Conservation (phyloP, 1,140 invertebrate species). For the Drosophila setifemur region DNA sequence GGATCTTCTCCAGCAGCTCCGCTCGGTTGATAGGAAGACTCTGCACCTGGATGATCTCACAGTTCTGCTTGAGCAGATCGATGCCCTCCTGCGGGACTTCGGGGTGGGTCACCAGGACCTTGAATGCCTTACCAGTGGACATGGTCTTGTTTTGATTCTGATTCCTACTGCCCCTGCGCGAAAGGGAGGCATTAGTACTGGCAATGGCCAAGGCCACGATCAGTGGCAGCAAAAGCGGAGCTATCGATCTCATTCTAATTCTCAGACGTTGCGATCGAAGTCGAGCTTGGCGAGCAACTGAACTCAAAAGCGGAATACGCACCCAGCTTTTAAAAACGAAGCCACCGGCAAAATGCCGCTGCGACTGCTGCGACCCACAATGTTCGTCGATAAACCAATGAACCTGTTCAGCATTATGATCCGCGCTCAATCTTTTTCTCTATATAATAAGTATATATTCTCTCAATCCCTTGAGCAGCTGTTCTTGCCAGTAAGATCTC, state of each 20-base stretch:
- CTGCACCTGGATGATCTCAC: constrained; percentile 60
- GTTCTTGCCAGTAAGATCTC: constrained; percentile 4
- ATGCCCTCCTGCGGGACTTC: constrained; percentile 80
- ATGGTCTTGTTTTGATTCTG: constrained; percentile 42
- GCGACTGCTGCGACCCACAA: constrained; percentile 15
- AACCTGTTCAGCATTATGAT: constrained; percentile 64
- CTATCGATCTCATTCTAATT: constrained; percentile 27
- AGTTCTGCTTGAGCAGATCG: constrained; percentile 76
- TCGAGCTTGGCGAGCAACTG: constrained; percentile 41
- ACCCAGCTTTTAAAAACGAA: constrained; percentile 46
- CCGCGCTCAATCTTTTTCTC: constrained; percentile 1
- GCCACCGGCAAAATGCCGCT: constrained; percentile 17
- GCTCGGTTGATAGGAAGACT: constrained; percentile 75
- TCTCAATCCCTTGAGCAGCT: constrained; percentile 10
- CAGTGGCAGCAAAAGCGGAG: constrained; percentile 18
- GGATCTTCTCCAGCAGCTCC: constrained; percentile 85
- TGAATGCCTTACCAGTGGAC: constrained; percentile 62
- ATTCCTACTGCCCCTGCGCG: constrained; percentile 31
- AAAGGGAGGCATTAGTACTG: constrained; percentile 41
- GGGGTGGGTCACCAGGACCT: constrained; percentile 83
- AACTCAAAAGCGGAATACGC: constrained; percentile 37
- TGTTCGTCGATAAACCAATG: constrained; percentile 47
- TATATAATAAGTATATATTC: not conserved
- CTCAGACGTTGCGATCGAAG: constrained; percentile 23
- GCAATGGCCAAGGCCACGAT: constrained; percentile 21